These are phyloP conservation scores for Parasteatoda tepidariorum DNA, from an alignment of 1,140 invertebrate genomes.

Conservation along the genomic window DNA sequence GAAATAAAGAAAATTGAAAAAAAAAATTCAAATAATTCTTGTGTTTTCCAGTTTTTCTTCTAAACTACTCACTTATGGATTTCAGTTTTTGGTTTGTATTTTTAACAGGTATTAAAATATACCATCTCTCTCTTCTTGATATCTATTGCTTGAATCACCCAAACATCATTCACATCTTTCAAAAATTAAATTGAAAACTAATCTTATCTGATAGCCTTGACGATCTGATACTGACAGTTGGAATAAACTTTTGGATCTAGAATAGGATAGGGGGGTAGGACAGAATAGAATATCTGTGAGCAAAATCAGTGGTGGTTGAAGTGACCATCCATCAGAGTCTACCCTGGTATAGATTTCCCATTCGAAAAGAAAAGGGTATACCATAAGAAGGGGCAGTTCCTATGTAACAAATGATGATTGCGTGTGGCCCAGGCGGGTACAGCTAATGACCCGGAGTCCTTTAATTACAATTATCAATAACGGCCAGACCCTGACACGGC, in stretches of 20 bases:
- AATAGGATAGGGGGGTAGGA: no score
- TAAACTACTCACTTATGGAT: no score
- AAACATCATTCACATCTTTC: no score
- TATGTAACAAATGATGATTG: slow-evolving; percentile 60
- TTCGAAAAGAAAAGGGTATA: slow-evolving; percentile 36
- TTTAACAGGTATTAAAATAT: not conserved
- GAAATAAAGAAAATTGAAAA: no score
- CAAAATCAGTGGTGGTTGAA: slow-evolving; percentile 10
- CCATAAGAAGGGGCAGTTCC: slow-evolving; percentile 45
- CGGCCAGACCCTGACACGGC: slow-evolving; percentile 55
- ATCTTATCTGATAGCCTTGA: no score
- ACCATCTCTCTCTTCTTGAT: no score
- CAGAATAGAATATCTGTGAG: slow-evolving; percentile 8
- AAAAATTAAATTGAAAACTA: no score
- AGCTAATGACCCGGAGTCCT: slow-evolving; percentile 59
- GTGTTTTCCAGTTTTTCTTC: no score
- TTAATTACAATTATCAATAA: slow-evolving; percentile 62
- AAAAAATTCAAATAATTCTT: no score
- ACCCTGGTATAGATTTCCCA: slow-evolving; percentile 52
- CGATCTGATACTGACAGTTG: no score
- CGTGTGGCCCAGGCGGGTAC: slow-evolving; percentile 35
- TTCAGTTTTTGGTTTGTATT: not conserved
- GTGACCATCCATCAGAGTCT: slow-evolving; percentile 15
- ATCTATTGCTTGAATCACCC: no score
- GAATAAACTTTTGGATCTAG: no score